phyloP scores from a whole-genome alignment of 2,797 vertebrate species.

The Propithecus perrieri region DNA sequence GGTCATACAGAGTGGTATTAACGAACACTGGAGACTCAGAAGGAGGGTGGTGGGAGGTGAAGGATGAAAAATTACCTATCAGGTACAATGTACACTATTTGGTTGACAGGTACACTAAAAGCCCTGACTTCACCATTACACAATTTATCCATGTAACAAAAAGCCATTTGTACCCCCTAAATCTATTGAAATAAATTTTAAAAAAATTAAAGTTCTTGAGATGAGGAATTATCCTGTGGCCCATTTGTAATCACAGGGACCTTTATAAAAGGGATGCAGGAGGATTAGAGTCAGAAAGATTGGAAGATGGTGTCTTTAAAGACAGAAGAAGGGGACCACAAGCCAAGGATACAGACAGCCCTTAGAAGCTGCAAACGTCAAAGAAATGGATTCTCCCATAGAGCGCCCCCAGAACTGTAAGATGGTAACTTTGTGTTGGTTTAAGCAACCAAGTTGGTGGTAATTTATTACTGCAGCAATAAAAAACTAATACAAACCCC shows the following conservation, averaged over 20 bases:
- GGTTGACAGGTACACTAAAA: too few relatives aligned
- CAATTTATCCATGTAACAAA: too few relatives aligned
- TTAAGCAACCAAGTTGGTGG: neutral
- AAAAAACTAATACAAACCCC: neutral
- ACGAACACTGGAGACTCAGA: too few relatives aligned
- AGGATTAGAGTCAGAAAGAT: neutral
- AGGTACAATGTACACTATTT: too few relatives aligned
- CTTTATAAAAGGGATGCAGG: neutral
- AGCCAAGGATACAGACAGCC: neutral
- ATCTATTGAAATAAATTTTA: too few relatives aligned
- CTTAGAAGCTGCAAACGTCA: neutral
- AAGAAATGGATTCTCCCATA: neutral
- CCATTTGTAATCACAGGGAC: neutral
- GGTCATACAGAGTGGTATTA: too few relatives aligned
- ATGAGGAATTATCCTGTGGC: neutral
- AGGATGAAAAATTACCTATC: too few relatives aligned
- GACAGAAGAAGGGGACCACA: neutral
- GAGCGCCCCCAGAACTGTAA: neutral
- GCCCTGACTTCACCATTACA: too few relatives aligned
- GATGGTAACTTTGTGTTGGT: neutral
- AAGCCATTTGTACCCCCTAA: too few relatives aligned
- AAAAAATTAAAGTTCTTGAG: neutral
- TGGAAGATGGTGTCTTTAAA: slow-evolving; percentile 11
- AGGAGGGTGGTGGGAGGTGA: too few relatives aligned
- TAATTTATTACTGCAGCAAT: neutral